Evolutionary conservation across 2,113 vertebrate species (phyloP).

Genomic region (Pomatostomus ruficeps): DNA sequence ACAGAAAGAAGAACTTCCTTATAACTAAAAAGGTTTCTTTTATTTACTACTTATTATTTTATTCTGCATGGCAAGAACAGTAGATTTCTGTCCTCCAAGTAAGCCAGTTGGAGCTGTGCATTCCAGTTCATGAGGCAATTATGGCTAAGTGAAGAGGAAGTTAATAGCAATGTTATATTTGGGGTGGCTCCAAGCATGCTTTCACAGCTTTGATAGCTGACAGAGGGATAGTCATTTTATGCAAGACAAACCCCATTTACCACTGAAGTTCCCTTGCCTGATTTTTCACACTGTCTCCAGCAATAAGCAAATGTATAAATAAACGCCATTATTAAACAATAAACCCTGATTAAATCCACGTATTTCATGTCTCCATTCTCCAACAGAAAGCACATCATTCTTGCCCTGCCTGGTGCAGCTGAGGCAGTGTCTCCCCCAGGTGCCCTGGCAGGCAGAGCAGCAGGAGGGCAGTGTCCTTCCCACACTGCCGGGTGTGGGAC

Average conservation of each 20-base stretch:
- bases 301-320: not conserved
- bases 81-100: not conserved
- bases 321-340: not conserved
- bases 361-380: not conserved
- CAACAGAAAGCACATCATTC: not conserved
- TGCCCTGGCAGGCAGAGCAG: not conserved
- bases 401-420: not conserved
- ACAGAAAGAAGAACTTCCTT: not conserved
- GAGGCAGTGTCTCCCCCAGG: not conserved
- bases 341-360: not conserved
- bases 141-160: slow-evolving; percentile 18
- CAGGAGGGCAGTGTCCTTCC: not conserved
- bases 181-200: slow-evolving; percentile 50
- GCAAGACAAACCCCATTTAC: slow-evolving; percentile 28
- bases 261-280: not conserved
- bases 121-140: slow-evolving; percentile 32
- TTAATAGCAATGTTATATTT: slow-evolving; percentile 52
- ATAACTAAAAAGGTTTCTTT: not conserved
- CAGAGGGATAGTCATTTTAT: not conserved
- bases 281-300: not conserved
- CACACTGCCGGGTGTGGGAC: not conserved
- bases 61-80: not conserved
- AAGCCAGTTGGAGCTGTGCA: not conserved
- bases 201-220: slow-evolving; percentile 57
- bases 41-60: not conserved